Percentiles rank a stretch among this genome's conserved stretches.
Conservation (phyloP, 1,140 invertebrate species). For the Pogonomyrmex californicus region DNA sequence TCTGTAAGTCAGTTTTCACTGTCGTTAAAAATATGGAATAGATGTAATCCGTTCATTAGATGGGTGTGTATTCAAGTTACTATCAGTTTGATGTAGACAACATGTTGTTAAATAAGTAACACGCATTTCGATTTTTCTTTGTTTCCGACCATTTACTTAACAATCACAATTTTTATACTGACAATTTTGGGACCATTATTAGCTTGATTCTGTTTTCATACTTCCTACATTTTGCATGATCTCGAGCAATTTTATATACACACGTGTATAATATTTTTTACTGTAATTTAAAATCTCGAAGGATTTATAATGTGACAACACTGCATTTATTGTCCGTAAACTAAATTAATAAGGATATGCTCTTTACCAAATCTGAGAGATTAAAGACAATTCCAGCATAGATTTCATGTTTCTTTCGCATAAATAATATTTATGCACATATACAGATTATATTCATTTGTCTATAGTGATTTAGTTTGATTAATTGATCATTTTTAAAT, state of each 20-base stretch:
- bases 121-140: constrained; percentile 32
- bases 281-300: constrained; percentile 48
- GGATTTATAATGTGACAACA: constrained; percentile 43
- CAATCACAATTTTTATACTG: constrained; percentile 59
- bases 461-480: constrained; percentile 2
- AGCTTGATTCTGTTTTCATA: constrained; percentile 49
- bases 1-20: constrained; percentile 25
- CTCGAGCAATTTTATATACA: constrained; percentile 57
- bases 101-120: constrained; percentile 49
- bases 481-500: background rate
- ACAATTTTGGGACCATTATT: constrained; percentile 76
- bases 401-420: background rate
- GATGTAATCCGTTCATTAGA: constrained; percentile 68
- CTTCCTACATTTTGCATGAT: constrained; percentile 49
- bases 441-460: background rate
- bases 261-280: constrained; percentile 52
- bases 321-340: constrained; percentile 51
- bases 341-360: constrained; percentile 37
- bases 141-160: constrained; percentile 62
- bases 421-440: constrained; percentile 3
- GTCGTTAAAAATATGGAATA: constrained; percentile 45
- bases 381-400: constrained; percentile 11
- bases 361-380: constrained; percentile 15
- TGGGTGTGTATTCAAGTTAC: constrained; percentile 63
- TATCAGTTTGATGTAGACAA: constrained; percentile 65